Evolutionary conservation across 2,113 vertebrate genomes (phyloP).

Genomic region (Polypterus bichir): DNA sequence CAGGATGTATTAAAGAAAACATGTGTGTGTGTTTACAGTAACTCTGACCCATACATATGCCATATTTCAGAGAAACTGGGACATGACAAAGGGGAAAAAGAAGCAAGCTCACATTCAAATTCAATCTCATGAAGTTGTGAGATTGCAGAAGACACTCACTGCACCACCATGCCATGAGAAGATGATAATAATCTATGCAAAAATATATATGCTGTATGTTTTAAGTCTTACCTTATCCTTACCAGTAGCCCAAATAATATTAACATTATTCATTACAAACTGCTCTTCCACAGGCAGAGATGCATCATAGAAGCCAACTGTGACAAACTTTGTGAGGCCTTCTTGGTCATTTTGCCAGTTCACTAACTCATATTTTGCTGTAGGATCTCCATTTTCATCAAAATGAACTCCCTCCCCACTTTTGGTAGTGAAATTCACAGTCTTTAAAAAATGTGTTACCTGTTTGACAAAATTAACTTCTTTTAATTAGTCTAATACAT

Average conservation of each 20-base stretch:
- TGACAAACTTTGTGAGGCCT: constrained; percentile 35
- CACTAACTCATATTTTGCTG: constrained; percentile 45
- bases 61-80: too few relatives aligned
- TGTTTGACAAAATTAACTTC: constrained; percentile 1
- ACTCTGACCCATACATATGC: too few relatives aligned
- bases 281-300: constrained; percentile 34
- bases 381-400: constrained; percentile 40
- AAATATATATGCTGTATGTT: too few relatives aligned
- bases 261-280: constrained; percentile 34
- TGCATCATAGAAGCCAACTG: constrained; percentile 48
- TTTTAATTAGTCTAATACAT: too few relatives aligned
- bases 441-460: constrained; percentile 27
- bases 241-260: constrained; percentile 38
- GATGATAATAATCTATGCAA: too few relatives aligned
- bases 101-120: too few relatives aligned
- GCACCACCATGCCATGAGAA: too few relatives aligned
- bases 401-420: constrained; percentile 42
- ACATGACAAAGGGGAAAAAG: too few relatives aligned
- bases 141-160: too few relatives aligned
- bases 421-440: constrained; percentile 39
- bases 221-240: constrained; percentile 20
- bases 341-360: constrained; percentile 42
- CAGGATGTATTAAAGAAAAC: too few relatives aligned
- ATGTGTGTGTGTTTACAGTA: too few relatives aligned
- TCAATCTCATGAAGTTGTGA: too few relatives aligned